Conservation (phyloP, 2,797 vertebrate genomes). For the Parambassis ranga region DNA sequence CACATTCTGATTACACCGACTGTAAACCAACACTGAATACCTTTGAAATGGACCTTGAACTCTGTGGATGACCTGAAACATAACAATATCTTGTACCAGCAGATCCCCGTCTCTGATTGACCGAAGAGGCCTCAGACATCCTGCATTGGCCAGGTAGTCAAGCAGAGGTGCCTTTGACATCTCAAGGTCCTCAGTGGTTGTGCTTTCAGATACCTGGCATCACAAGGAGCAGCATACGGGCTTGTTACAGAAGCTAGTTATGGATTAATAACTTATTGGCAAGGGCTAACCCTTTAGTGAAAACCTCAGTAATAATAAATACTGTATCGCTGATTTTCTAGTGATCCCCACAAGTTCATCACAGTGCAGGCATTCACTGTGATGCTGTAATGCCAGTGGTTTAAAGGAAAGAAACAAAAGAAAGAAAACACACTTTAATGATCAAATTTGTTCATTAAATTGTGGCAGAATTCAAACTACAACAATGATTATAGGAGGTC, state of each 20-base stretch:
- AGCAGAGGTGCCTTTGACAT: neutral
- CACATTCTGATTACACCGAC: neutral
- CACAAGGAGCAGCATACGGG: neutral
- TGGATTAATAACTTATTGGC: no score
- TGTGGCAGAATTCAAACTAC: no score
- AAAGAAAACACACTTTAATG: no score
- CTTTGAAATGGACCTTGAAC: neutral
- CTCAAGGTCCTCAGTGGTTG: neutral
- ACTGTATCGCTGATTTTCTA: no score
- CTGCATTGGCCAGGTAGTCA: neutral
- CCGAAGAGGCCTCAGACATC: neutral
- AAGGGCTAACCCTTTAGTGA: no score
- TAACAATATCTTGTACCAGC: neutral
- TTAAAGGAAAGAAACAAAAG: no score
- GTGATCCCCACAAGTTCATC: no score
- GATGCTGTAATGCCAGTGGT: no score
- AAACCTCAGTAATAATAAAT: no score
- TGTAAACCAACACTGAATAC: neutral
- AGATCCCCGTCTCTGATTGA: neutral
- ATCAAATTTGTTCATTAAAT: no score
- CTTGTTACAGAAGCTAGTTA: neutral
- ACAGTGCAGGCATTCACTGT: no score
- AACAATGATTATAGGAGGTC: no score
- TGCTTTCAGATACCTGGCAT: constrained; percentile 10
- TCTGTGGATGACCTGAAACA: neutral